Percentiles rank a stretch among this genome's conserved stretches.
Evolutionary conservation across 2,888 invertebrate species (phyloP).

Genomic region (Calliphora vomitoria): DNA sequence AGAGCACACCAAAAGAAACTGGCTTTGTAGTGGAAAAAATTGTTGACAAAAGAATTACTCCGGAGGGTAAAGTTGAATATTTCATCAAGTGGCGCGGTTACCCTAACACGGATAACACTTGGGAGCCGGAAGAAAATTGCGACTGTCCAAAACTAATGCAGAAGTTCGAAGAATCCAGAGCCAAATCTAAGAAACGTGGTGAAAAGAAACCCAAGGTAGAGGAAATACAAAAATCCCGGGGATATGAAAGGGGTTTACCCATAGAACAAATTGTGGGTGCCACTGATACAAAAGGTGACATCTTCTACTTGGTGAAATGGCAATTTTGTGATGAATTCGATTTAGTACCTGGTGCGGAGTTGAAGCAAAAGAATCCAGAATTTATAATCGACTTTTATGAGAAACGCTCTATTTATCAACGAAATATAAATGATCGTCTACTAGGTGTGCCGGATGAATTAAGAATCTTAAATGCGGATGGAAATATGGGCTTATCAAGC

Average conservation of each 20-base stretch:
- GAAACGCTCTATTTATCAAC: slow-evolving; percentile 83
- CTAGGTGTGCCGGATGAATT: slow-evolving; percentile 81
- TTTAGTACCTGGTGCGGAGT: slow-evolving; percentile 87
- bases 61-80: slow-evolving; percentile 90
- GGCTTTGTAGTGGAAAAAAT: slow-evolving; percentile 95
- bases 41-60: slow-evolving; percentile 90
- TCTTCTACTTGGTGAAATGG: slow-evolving; percentile 97
- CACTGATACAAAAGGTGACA: slow-evolving; percentile 93
- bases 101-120: slow-evolving; percentile 94
- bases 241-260: slow-evolving; percentile 91
- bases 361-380: slow-evolving; percentile 87
- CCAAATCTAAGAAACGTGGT: slow-evolving; percentile 85
- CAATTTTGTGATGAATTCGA: slow-evolving; percentile 88
- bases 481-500: slow-evolving; percentile 47
- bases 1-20: slow-evolving; percentile 84
- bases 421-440: slow-evolving; percentile 80
- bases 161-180: slow-evolving; percentile 92
- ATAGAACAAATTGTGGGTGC: slow-evolving; percentile 96
- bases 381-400: slow-evolving; percentile 89
- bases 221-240: slow-evolving; percentile 88
- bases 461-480: slow-evolving; percentile 75
- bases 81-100: slow-evolving; percentile 92
- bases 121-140: slow-evolving; percentile 97
- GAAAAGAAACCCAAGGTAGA: slow-evolving; percentile 85
- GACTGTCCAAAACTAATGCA: slow-evolving; percentile 95